These are phyloP conservation scores for Drosophila bocqueti DNA, from an alignment of 1,140 invertebrate species.

Conservation along the genomic window DNA sequence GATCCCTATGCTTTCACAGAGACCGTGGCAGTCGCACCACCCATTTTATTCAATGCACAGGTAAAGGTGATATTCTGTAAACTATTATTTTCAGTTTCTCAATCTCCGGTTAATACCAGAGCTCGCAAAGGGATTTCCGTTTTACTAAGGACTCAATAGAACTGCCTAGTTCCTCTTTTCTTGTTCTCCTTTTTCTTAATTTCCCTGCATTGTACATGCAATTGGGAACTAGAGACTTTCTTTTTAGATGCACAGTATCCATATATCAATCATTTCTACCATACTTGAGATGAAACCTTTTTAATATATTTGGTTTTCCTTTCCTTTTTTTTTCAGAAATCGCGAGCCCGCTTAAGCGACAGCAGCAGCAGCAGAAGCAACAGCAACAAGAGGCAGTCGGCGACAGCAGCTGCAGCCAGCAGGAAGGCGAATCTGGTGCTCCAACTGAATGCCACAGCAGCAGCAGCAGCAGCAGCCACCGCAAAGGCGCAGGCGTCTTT, in stretches of 20 bases:
- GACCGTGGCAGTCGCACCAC: constrained; percentile 79
- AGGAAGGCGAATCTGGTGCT: constrained; percentile 45
- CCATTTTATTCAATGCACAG: constrained; percentile 85
- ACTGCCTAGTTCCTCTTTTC: too few species aligned
- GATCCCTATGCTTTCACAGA: constrained; percentile 85
- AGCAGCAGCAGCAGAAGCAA: constrained; percentile 53
- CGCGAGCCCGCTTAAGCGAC: constrained; percentile 77
- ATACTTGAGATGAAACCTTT: neutral
- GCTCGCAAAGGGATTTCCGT: too few species aligned
- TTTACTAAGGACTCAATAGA: too few species aligned
- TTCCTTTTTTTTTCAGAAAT: constrained; percentile 61
- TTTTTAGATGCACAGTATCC: too few species aligned
- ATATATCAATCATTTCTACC: neutral
- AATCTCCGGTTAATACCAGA: neutral
- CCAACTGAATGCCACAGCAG: constrained; percentile 58
- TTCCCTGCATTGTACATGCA: too few species aligned
- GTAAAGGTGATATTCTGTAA: constrained; percentile 26
- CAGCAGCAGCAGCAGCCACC: constrained; percentile 40
- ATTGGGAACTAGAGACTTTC: too few species aligned
- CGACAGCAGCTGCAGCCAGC: constrained; percentile 47
- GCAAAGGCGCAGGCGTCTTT: constrained; percentile 76
- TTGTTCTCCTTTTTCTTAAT: too few species aligned
- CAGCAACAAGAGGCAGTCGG: constrained; percentile 47
- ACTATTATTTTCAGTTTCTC: neutral
- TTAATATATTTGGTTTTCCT: constrained; percentile 4